A percentile compares a stretch with the other conserved stretches of the same genome.
Evolutionary conservation across 2,888 invertebrate genomes (phyloP).

Genomic region (Ichneumoninae sp.): DNA sequence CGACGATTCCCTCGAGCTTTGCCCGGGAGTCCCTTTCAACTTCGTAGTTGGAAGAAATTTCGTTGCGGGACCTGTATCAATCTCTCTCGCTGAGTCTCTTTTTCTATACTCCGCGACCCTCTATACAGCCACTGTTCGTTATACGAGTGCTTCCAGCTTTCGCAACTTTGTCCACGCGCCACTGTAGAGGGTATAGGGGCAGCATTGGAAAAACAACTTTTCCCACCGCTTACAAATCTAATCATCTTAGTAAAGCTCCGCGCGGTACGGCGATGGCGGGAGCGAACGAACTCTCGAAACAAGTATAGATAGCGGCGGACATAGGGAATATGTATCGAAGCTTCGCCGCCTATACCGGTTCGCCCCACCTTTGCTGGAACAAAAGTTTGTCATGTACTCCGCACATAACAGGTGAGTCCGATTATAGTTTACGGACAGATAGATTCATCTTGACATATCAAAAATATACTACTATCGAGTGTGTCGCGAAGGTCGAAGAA

Average conservation of each 20-base stretch:
- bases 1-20: slow-evolving; percentile 40
- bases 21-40: slow-evolving; percentile 55
- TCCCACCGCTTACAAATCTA: slow-evolving; percentile 64
- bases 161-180: slow-evolving; percentile 52
- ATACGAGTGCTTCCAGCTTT: slow-evolving; percentile 21
- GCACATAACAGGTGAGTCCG: neutral
- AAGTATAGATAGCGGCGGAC: slow-evolving; percentile 13
- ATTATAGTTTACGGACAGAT: neutral
- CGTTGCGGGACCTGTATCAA: slow-evolving; percentile 37
- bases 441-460: neutral
- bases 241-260: slow-evolving; percentile 58
- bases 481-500: neutral
- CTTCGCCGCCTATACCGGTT: slow-evolving; percentile 20
- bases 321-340: slow-evolving; percentile 18
- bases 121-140: neutral
- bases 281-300: slow-evolving; percentile 38
- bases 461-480: neutral
- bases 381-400: slow-evolving; percentile 38
- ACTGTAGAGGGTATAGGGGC: neutral
- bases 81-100: slow-evolving; percentile 8
- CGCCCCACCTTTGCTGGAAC: slow-evolving; percentile 6
- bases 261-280: neutral
- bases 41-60: slow-evolving; percentile 57
- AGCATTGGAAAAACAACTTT: slow-evolving; percentile 62
- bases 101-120: neutral